Evolutionary conservation across 2,113 vertebrate genomes (phyloP).

Genomic region (Corydoras maculifer): DNA sequence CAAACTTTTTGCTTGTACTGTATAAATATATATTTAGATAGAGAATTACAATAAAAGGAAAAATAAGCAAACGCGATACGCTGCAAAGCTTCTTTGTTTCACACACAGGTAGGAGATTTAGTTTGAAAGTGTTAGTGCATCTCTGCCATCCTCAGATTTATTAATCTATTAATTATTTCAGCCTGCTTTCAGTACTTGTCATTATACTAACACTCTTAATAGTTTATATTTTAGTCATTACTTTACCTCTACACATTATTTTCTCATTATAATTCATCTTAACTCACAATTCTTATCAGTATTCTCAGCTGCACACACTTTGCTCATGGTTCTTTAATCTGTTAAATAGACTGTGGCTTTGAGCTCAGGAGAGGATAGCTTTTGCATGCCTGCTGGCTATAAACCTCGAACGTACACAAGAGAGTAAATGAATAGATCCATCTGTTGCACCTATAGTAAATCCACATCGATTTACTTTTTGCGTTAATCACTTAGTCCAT

Average conservation of each 20-base stretch:
- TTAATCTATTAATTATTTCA: no score
- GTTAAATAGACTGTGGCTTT: not conserved
- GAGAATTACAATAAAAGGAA: no score
- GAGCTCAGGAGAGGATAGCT: not conserved
- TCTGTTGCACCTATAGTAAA: conserved; percentile 7
- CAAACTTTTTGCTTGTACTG: no score
- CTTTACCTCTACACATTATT: no score
- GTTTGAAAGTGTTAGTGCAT: no score
- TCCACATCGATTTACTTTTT: conserved; percentile 8
- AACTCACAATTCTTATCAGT: not conserved
- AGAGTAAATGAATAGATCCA: conserved; percentile 12
- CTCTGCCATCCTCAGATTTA: no score
- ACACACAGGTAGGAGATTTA: no score
- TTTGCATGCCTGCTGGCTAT: not conserved
- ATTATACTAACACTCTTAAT: not conserved
- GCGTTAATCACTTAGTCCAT: conserved; percentile 5
- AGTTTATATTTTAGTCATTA: not conserved
- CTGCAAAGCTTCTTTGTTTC: no score
- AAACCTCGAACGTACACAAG: not conserved
- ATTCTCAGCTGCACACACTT: not conserved
- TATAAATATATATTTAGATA: no score
- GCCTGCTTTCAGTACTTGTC: no score
- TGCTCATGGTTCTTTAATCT: not conserved
- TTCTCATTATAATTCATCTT: not conserved
- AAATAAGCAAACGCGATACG: no score